A percentile compares a stretch with the other conserved stretches of the same genome.
phyloP scores from a whole-genome alignment of 2,888 invertebrate genomes.

The Polyommatus iphigenia region DNA sequence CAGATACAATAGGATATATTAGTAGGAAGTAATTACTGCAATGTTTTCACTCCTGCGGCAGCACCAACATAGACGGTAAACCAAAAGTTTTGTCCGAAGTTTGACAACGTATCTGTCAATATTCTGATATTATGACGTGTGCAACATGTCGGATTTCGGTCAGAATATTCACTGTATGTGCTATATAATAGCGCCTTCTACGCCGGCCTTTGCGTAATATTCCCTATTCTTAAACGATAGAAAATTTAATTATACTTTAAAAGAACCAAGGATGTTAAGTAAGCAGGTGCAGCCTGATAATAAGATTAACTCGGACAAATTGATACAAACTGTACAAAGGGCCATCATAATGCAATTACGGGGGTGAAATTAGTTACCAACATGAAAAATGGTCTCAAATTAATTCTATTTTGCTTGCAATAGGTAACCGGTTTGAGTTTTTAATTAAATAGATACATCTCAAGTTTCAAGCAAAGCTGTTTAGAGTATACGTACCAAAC shows the following conservation, averaged over 20 bases:
- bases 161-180: too few species aligned
- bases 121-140: too few species aligned
- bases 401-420: background rate
- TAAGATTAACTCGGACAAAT: background rate
- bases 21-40: too few species aligned
- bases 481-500: background rate
- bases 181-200: too few species aligned
- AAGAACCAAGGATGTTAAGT: background rate
- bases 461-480: background rate
- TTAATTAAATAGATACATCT: too few species aligned
- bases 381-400: background rate
- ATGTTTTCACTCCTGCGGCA: too few species aligned
- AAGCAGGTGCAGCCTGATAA: background rate
- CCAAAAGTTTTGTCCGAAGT: too few species aligned
- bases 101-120: too few species aligned
- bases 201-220: too few species aligned
- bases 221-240: background rate
- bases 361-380: background rate
- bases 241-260: background rate
- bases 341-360: slow-evolving; percentile 6
- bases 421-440: background rate
- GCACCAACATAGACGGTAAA: too few species aligned
- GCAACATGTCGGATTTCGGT: too few species aligned
- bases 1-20: too few species aligned
- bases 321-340: background rate